A percentile compares a stretch with the other conserved stretches of the same genome.
Conservation (phyloP, 2,888 invertebrate genomes). For the Siphlonurus alternatus region DNA sequence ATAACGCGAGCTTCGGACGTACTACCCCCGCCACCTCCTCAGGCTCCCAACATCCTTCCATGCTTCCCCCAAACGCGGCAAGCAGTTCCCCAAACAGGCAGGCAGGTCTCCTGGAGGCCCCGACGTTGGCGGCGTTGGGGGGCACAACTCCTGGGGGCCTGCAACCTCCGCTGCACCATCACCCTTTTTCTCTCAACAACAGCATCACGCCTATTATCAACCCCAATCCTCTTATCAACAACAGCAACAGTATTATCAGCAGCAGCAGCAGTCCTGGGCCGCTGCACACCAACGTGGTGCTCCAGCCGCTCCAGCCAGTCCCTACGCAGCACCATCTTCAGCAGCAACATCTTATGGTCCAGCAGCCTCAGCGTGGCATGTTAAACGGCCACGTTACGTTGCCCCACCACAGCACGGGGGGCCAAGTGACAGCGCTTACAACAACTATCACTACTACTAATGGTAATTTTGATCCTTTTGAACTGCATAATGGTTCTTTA, state of each 20-base stretch:
- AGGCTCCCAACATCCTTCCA: conserved; percentile 25
- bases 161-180: conserved; percentile 45
- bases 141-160: conserved; percentile 76
- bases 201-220: conserved; percentile 27
- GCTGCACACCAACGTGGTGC: neutral
- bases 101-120: conserved; percentile 82
- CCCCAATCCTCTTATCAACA: neutral
- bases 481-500: conserved; percentile 17
- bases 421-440: neutral
- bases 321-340: neutral
- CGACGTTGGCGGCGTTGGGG: conserved; percentile 28
- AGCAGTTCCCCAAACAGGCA: conserved; percentile 85
- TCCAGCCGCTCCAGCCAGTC: neutral
- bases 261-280: neutral
- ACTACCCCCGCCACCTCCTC: neutral
- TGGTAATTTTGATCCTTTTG: neutral
- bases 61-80: conserved; percentile 22
- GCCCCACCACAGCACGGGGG: neutral
- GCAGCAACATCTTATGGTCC: neutral
- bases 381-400: neutral
- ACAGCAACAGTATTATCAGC: neutral
- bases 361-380: neutral
- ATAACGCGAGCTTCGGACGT: conserved; percentile 17
- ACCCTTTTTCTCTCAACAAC: conserved; percentile 40
- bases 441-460: neutral